phyloP scores from a whole-genome alignment of 2,113 vertebrate genomes.

The Eleginops maclovinus region DNA sequence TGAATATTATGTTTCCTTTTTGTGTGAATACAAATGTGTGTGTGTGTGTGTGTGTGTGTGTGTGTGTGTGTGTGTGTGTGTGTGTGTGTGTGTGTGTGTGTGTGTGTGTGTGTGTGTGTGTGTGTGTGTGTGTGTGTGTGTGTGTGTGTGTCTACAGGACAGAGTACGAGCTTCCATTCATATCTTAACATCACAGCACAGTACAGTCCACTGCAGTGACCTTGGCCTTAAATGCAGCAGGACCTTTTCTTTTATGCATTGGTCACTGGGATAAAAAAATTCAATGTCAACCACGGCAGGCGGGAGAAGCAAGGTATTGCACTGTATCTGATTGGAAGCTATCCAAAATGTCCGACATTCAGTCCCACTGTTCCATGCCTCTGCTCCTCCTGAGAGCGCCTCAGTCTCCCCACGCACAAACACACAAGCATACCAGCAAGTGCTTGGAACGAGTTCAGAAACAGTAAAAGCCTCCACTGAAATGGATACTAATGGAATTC shows the following conservation, averaged over 20 bases:
- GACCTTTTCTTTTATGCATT: slow-evolving; percentile 75
- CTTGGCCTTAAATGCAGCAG: slow-evolving; percentile 73
- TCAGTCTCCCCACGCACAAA: slow-evolving; percentile 1
- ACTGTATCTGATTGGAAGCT: slow-evolving; percentile 57
- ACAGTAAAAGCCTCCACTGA: slow-evolving; percentile 30
- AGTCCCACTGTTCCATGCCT: slow-evolving; percentile 33
- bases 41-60: neutral
- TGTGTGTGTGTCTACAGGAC: too few species aligned
- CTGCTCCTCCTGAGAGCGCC: slow-evolving; percentile 29
- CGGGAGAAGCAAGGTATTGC: slow-evolving; percentile 50
- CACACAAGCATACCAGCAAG: slow-evolving; percentile 24
- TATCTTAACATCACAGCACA: slow-evolving; percentile 64
- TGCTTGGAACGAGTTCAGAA: slow-evolving; percentile 31
- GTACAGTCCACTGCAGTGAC: slow-evolving; percentile 63
- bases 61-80: neutral
- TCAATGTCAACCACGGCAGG: slow-evolving; percentile 73
- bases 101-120: neutral
- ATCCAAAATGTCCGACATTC: slow-evolving; percentile 61
- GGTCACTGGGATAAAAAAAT: slow-evolving; percentile 74
- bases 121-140: neutral
- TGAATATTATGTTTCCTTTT: slow-evolving; percentile 16
- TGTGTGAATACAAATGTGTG: neutral
- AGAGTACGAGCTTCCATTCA: slow-evolving; percentile 46
- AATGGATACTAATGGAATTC: slow-evolving; percentile 44
- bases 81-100: neutral